These are phyloP conservation scores for Atta texana DNA, from an alignment of 1,140 invertebrate genomes.

Conservation along the genomic window DNA sequence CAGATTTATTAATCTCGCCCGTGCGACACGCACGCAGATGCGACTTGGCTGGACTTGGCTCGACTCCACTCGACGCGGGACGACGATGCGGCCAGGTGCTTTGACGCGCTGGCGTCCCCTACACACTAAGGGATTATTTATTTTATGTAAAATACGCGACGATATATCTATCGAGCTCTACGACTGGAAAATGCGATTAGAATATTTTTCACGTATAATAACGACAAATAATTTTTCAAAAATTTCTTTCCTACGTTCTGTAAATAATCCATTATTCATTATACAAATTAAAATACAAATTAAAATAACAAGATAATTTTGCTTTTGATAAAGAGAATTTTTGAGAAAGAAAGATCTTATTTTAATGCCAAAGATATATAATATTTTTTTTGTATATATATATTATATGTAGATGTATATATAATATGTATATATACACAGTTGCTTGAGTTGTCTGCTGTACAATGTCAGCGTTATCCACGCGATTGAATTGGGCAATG, in stretches of 20 bases:
- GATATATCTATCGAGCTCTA: constrained; percentile 50
- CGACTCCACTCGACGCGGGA: constrained; percentile 56
- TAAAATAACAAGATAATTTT: neutral
- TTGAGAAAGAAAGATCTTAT: no score
- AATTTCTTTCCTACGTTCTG: constrained; percentile 16
- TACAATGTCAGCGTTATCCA: no score
- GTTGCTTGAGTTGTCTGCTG: no score
- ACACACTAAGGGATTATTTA: constrained; percentile 72
- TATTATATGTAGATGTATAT: no score
- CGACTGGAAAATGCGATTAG: constrained; percentile 45
- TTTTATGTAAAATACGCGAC: constrained; percentile 70
- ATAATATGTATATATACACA: no score
- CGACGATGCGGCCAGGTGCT: constrained; percentile 74
- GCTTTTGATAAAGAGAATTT: neutral
- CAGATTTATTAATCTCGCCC: constrained; percentile 77
- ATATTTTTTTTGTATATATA: no score
- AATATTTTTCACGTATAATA: constrained; percentile 13
- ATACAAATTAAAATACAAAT: neutral
- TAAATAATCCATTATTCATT: neutral
- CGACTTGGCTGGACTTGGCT: constrained; percentile 31
- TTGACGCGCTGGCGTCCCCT: neutral
- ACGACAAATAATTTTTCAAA: constrained; percentile 20
- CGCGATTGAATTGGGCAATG: no score
- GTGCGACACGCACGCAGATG: constrained; percentile 75
- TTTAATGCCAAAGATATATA: no score